Conservation (phyloP, 1,140 invertebrate species). For the Trissolcus basalis region DNA sequence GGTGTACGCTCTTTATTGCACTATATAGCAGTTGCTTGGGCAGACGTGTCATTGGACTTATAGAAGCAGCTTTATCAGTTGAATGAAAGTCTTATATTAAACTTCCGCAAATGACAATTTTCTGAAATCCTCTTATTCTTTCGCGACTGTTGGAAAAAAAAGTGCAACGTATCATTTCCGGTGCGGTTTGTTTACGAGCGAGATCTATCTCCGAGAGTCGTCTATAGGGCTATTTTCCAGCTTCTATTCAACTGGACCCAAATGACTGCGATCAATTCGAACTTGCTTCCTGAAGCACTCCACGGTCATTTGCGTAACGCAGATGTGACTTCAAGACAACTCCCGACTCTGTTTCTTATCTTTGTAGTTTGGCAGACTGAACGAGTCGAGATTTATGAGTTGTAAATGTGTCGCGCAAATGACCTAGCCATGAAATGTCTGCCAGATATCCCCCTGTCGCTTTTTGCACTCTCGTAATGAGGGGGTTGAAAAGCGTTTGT, state of each 20-base stretch:
- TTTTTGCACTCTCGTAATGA: no score
- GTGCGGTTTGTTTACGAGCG: slow-evolving; percentile 12
- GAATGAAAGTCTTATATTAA: slow-evolving; percentile 25
- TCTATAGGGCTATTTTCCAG: slow-evolving; percentile 1
- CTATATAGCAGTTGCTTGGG: slow-evolving; percentile 4
- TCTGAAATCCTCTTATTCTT: slow-evolving; percentile 20
- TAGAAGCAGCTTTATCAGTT: slow-evolving; percentile 28
- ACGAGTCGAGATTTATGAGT: slow-evolving; percentile 3
- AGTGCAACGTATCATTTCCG: slow-evolving; percentile 7
- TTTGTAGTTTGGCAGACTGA: neutral
- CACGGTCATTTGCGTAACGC: slow-evolving; percentile 12
- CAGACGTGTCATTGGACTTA: slow-evolving; percentile 24
- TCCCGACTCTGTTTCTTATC: slow-evolving; percentile 7
- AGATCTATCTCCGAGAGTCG: slow-evolving; percentile 9
- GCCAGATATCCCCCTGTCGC: no score
- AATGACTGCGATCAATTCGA: slow-evolving; percentile 26
- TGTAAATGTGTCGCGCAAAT: no score
- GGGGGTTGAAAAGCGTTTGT: no score
- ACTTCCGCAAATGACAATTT: slow-evolving; percentile 37
- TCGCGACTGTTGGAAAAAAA: neutral
- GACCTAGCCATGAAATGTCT: no score
- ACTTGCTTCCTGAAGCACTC: slow-evolving; percentile 12
- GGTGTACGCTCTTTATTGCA: slow-evolving; percentile 22
- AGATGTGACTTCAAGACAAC: slow-evolving; percentile 2
- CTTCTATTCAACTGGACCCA: slow-evolving; percentile 6